Base-by-base conservation (phyloP, 2,888 invertebrate genomes). In the Callimorpha dominula region DNA sequence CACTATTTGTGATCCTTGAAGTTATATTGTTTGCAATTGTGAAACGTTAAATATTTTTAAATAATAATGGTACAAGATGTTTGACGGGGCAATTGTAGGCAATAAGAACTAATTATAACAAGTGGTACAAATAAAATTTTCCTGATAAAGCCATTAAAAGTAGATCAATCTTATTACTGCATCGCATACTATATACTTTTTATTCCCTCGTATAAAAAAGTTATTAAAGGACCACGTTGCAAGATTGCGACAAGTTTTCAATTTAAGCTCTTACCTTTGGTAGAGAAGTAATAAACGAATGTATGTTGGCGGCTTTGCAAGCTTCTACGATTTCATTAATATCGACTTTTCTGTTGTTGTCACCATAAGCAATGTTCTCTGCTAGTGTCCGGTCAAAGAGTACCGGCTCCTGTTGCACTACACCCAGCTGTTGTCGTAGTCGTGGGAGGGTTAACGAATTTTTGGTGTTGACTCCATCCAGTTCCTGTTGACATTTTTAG, bases 291-390 rank as follows among this genome's bases (percentile, higher is more conserved):
- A 98, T 97, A 86, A 98, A 98, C 81, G 96, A 96, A 89, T 98
- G 98, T 79, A 98, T 98, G 85, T 98, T 98, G 12, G 98, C 97
- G 80, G 97, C 96, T 86, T 97, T 97, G 3, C 98, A 97, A 0
- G 97, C 97, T 74, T 96, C 96, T 42, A 98, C 97, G 74, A 98
- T 96, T 87, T 98, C 98, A 62, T 96, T 96, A 96, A 97, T 97
- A 54, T 96, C 88, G 66, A 97, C 97, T 50, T 95, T 93, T 31
- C 97, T 96, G 78, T 94, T 96, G 90, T 98, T 98, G 89, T 98
- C 98, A 7, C 98, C 98, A 88, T 98, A 98, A 0, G 97, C 97
- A 82, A 99, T 98, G 90, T 99, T 99, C 87, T 98, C 98, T 0
- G 97, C 97, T 69, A 98, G 97, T 46, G 97, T 97, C 72, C 97